Conservation (phyloP, 2,113 vertebrate species). For the Seriola rivoliana region DNA sequence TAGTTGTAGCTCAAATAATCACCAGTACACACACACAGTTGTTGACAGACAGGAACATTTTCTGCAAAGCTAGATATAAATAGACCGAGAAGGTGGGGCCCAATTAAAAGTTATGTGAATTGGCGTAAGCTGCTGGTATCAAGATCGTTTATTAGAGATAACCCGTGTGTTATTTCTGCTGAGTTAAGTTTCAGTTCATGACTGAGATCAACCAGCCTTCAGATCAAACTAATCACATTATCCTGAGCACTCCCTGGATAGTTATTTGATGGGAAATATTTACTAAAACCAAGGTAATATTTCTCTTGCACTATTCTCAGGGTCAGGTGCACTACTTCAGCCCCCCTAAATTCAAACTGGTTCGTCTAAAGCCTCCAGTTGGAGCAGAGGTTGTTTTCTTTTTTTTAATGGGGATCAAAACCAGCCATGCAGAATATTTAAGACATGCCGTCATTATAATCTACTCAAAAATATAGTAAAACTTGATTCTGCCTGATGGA, state of each 20-base stretch:
- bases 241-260: not conserved
- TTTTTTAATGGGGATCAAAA: not conserved
- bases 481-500: not conserved
- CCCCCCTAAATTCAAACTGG: not conserved
- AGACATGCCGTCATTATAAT: too few relatives aligned
- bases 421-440: too few relatives aligned
- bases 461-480: not conserved
- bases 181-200: not conserved
- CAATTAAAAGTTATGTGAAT: slow-evolving; percentile 26
- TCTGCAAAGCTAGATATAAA: slow-evolving; percentile 18
- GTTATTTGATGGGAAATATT: not conserved
- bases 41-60: slow-evolving; percentile 41
- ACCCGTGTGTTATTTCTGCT: not conserved
- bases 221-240: not conserved
- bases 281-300: not conserved
- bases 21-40: slow-evolving; percentile 32
- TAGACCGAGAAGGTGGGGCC: not conserved
- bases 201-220: not conserved
- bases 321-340: not conserved
- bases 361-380: not conserved
- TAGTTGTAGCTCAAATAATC: slow-evolving; percentile 22
- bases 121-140: not conserved
- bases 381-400: not conserved
- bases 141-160: not conserved
- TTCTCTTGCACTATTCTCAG: not conserved